These are phyloP conservation scores for Phalera bucephala DNA, from an alignment of 2,888 invertebrate species.

Conservation along the genomic window DNA sequence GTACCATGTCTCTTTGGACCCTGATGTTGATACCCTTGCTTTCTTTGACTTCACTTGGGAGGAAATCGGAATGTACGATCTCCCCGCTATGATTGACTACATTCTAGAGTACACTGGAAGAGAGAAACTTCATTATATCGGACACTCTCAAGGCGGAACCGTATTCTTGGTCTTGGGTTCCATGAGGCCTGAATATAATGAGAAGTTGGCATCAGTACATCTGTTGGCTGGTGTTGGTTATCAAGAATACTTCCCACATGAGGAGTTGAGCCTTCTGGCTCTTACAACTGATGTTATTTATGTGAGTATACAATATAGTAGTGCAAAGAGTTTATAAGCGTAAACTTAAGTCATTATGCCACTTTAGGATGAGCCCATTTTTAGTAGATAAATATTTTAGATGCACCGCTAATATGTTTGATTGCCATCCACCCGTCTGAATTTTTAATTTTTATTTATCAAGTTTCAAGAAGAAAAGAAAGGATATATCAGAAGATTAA, in stretches of 20 bases:
- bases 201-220: slow-evolving; percentile 57
- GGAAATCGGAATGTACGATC: slow-evolving; percentile 58
- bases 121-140: slow-evolving; percentile 60
- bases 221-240: slow-evolving; percentile 63
- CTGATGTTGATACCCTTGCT: slow-evolving; percentile 41
- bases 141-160: slow-evolving; percentile 72
- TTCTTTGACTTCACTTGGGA: slow-evolving; percentile 70
- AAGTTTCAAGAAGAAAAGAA: too few species aligned
- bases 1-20: slow-evolving; percentile 71
- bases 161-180: slow-evolving; percentile 53
- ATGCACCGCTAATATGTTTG: too few species aligned
- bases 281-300: slow-evolving; percentile 44
- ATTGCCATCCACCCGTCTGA: too few species aligned
- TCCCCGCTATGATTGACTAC: slow-evolving; percentile 65
- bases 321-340: too few species aligned
- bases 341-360: too few species aligned
- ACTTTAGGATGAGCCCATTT: too few species aligned
- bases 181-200: slow-evolving; percentile 54
- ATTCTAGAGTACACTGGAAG: slow-evolving; percentile 44
- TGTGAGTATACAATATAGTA: slow-evolving; percentile 58
- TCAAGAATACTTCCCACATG: slow-evolving; percentile 46
- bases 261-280: slow-evolving; percentile 27
- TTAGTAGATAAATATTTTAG: too few species aligned
- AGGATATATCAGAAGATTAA: too few species aligned
- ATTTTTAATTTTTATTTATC: too few species aligned